Conservation (phyloP, 2,797 vertebrate species). For the Brachyalestes nurse region DNA sequence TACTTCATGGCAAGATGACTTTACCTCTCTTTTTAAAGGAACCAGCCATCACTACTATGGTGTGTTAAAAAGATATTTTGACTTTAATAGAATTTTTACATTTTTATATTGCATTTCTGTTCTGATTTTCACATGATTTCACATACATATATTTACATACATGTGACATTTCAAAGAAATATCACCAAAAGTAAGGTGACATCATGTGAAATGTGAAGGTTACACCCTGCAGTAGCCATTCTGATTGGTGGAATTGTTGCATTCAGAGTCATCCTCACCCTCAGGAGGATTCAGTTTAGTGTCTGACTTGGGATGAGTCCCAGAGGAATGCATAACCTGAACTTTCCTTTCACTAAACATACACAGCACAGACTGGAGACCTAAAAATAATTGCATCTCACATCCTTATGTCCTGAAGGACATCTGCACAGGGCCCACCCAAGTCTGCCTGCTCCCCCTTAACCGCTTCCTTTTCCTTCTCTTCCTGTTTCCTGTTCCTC, state of each 20-base stretch:
- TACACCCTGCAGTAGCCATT: not conserved
- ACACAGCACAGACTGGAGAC: not conserved
- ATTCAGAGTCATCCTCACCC: not conserved
- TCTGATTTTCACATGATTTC: not conserved
- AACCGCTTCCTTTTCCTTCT: constrained; percentile 73
- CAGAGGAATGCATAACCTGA: constrained; percentile 24
- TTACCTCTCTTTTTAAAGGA: not conserved
- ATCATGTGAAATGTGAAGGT: not conserved
- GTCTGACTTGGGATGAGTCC: not conserved
- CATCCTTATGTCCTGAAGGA: constrained; percentile 49
- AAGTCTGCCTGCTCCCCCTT: constrained; percentile 41
- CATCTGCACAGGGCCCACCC: constrained; percentile 49
- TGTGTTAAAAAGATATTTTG: not conserved
- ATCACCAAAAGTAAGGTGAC: not conserved
- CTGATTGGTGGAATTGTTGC: not conserved
- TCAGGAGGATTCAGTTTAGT: constrained; percentile 6
- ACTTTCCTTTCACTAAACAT: constrained; percentile 18
- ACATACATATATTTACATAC: not conserved
- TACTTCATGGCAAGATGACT: not conserved
- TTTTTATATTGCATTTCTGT: not conserved
- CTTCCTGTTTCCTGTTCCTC: constrained; percentile 67
- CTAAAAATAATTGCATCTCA: constrained; percentile 48
- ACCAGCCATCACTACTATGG: not conserved
- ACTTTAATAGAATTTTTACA: not conserved
- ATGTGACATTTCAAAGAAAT: not conserved